Evolutionary conservation across 2,888 invertebrate genomes (phyloP), one percentile per base, ranked within the genome.

Genomic region (Cephus sareptanus): DNA sequence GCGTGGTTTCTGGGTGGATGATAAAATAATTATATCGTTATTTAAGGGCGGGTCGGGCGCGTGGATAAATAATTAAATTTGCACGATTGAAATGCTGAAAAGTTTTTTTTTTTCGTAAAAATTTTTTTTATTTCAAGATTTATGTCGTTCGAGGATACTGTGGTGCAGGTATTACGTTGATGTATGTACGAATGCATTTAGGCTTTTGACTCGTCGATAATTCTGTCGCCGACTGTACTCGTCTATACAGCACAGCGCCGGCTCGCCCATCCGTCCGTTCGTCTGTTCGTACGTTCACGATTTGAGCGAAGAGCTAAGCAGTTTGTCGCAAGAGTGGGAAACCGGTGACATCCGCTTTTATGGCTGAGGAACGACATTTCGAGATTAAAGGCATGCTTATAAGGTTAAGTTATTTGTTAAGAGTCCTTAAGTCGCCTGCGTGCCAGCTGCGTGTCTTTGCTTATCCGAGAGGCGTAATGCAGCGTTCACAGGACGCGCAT

Each of bases 351-450:
- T 30, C 30, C 1, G 11, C 70, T 70, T 30, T 70, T 70, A 70
- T 70, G 70, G 70, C 13, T 33, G 13, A 37, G 70, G 23, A 30
- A 31, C 30, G 81, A 81, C 80, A 77, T 74, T 79, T 81, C 80
- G 76, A 84, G 85, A 86, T 87, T 86, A 84, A 86, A 80, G 78
- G 80, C 80, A 40, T 80, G 73, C 85, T 86, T 84, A 86, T 86
- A 86, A 81, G 87, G 87, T 76, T 73, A 84, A 81, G 86, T 83
- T 86, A 85, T 86, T 87, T 84, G 87, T 87, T 84, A 82, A 85
- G 82, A 83, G 83, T 76, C 79, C 80, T 76, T 76, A 73, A 79
- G 78, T 15, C 11, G 74, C 73, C 75, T 76, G 83, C 79, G 81
- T 83, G 80, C 84, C 80, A 80, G 78, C 80, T 78, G 82, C 84